A percentile compares a stretch with the other conserved stretches of the same genome.
Evolutionary conservation across 2,888 invertebrate species (phyloP).

Genomic region (Clivina fossor): DNA sequence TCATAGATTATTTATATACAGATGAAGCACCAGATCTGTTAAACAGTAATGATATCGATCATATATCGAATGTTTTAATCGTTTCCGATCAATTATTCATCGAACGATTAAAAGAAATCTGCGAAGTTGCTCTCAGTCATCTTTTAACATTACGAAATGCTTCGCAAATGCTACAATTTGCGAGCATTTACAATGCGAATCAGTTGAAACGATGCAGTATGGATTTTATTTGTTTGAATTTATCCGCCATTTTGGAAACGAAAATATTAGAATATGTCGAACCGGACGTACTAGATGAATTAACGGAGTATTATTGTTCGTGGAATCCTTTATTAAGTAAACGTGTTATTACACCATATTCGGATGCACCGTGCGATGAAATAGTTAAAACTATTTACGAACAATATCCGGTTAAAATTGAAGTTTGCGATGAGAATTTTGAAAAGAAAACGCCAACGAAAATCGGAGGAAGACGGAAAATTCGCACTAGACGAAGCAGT

Average conservation of each 20-base stretch:
- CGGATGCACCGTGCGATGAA: constrained; percentile 64
- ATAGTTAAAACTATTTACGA: constrained; percentile 54
- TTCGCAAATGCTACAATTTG: constrained; percentile 73
- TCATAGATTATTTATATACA: constrained; percentile 76
- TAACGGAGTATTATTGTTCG: constrained; percentile 68
- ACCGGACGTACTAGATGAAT: constrained; percentile 61
- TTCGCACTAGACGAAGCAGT: constrained; percentile 46
- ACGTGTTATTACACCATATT: constrained; percentile 69
- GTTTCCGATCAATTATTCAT: constrained; percentile 81
- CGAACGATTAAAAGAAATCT: constrained; percentile 69
- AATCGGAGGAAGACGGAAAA: constrained; percentile 35
- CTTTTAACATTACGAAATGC: constrained; percentile 74
- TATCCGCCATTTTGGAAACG: constrained; percentile 70
- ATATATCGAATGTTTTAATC: constrained; percentile 71
- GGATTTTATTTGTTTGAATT: constrained; percentile 76
- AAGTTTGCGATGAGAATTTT: constrained; percentile 53
- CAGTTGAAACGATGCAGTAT: constrained; percentile 72
- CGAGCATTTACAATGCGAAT: constrained; percentile 72
- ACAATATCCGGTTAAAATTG: constrained; percentile 53
- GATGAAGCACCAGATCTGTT: constrained; percentile 64
- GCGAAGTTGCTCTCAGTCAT: constrained; percentile 66
- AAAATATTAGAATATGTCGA: constrained; percentile 66
- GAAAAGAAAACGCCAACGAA: constrained; percentile 46
- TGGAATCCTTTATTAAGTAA: constrained; percentile 63
- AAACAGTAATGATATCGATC: constrained; percentile 66